Conservation (phyloP, 2,113 vertebrate species). For the Syngnathus scovelli region DNA sequence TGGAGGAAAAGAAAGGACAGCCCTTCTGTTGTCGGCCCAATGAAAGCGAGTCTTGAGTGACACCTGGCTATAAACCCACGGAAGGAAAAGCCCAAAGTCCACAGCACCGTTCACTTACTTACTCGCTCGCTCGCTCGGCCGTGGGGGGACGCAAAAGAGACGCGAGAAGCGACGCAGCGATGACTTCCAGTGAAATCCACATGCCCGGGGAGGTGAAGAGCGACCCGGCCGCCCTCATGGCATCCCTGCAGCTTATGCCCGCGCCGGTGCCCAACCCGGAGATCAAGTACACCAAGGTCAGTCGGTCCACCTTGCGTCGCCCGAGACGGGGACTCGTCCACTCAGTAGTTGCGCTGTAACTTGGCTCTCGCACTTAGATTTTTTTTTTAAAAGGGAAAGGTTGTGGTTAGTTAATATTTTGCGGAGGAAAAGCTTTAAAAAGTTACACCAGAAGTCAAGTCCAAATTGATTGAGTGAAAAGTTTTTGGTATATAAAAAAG, state of each 20-base stretch:
- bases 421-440: neutral
- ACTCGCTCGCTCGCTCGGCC: constrained; percentile 42
- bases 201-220: constrained; percentile 90
- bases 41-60: constrained; percentile 83
- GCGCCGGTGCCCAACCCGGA: constrained; percentile 90
- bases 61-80: constrained; percentile 97
- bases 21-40: constrained; percentile 86
- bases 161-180: constrained; percentile 59
- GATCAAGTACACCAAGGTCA: constrained; percentile 95
- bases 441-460: neutral
- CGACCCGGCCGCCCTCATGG: constrained; percentile 92
- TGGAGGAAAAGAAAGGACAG: constrained; percentile 65
- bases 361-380: neutral
- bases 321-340: neutral
- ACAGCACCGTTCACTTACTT: constrained; percentile 42
- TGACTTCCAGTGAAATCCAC: constrained; percentile 96
- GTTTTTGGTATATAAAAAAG: neutral
- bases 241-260: constrained; percentile 92
- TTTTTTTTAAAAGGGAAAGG: too few species aligned
- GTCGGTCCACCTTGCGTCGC: constrained; percentile 40
- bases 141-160: constrained; percentile 48
- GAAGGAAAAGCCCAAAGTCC: constrained; percentile 71
- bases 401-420: neutral
- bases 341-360: neutral
- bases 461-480: neutral